Base-by-base conservation (phyloP, 2,888 invertebrate genomes). In the Platerodrilus igneus region DNA sequence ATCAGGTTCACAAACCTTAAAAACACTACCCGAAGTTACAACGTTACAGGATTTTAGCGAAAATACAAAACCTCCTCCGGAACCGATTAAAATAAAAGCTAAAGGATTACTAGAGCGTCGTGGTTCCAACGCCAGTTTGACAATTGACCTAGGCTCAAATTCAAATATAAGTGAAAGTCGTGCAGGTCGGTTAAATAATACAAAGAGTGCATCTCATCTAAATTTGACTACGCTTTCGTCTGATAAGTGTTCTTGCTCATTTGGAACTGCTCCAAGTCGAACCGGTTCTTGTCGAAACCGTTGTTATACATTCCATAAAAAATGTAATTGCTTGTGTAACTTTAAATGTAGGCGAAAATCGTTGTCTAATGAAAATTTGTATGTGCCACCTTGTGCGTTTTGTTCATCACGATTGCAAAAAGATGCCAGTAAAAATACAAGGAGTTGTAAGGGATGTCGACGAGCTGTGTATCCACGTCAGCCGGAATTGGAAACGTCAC, bases 61-160 rank as follows among this genome's bases (percentile, higher is more conserved):
- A 6, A 38, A 20, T 16, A 28, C 4, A 17, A 11, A 50, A n/a
- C n/a, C 47, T 18, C 48, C 53, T 19, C 48, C 67, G 0, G 73
- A 73, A 51, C 73, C 74, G 2, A 66, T 73, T 36, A 68, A 72
- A 23, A 67, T 74, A 14, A 72, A 72, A 55, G 67, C 74, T 23
- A 86, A 83, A 62, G 84, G 86, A 45, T 67, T 90, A 1, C 68
- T 90, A 3, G 89, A 90, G 61, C 76, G 94, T 15, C 74, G 94
- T 35, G 92, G 92, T 32, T 93, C 92, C 1, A 93, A 90, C 61
- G 90, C 92, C 1, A 91, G 91, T 37, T 70, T 94, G 2, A 92
- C 92, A 1, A 78, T 94, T 36, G 89, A 89, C 60, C 74, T 90
- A 25, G 76, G 14, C 68, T 74, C 50, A 69, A 73, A 53, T 64